Percentiles rank a stretch among this genome's conserved stretches.
Evolutionary conservation across 2,888 invertebrate species (phyloP).

Genomic region (Ernsta delagoae): DNA sequence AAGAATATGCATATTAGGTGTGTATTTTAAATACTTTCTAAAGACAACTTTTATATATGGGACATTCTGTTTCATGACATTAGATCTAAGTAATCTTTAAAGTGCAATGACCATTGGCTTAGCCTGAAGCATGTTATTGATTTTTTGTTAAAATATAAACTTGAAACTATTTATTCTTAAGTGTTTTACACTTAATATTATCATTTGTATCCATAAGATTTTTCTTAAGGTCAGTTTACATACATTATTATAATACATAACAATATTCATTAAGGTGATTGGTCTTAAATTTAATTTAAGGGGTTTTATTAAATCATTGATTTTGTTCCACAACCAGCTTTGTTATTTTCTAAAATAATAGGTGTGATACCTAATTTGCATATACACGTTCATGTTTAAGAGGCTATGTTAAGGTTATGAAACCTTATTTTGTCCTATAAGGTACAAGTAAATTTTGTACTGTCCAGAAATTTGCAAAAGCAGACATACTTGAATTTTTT

Average conservation of each 20-base stretch:
- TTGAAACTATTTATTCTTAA: slow-evolving; percentile 68
- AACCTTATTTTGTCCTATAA: slow-evolving; percentile 23
- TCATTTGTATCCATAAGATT: slow-evolving; percentile 66
- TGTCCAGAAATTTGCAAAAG: not conserved
- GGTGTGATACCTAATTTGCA: slow-evolving; percentile 26
- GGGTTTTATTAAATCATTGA: not conserved
- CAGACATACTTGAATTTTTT: slow-evolving; percentile 47
- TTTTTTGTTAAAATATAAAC: slow-evolving; percentile 61
- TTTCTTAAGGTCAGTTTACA: slow-evolving; percentile 40
- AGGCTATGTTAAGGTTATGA: slow-evolving; percentile 39
- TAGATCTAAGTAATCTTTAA: slow-evolving; percentile 60
- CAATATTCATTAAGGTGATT: not conserved
- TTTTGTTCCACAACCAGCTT: not conserved
- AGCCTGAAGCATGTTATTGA: slow-evolving; percentile 74
- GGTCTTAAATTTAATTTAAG: not conserved
- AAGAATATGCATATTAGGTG: slow-evolving; percentile 48
- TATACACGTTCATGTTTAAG: slow-evolving; percentile 28
- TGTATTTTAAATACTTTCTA: slow-evolving; percentile 59
- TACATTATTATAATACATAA: slow-evolving; percentile 16
- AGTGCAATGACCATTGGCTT: slow-evolving; percentile 80
- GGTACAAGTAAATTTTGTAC: not conserved
- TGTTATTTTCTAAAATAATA: slow-evolving; percentile 1
- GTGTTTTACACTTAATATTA: slow-evolving; percentile 73
- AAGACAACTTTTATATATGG: slow-evolving; percentile 56
- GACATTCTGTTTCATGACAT: slow-evolving; percentile 56